These are phyloP conservation scores for Hylomyscus alleni DNA, from an alignment of 2,797 vertebrate species.

Conservation along the genomic window DNA sequence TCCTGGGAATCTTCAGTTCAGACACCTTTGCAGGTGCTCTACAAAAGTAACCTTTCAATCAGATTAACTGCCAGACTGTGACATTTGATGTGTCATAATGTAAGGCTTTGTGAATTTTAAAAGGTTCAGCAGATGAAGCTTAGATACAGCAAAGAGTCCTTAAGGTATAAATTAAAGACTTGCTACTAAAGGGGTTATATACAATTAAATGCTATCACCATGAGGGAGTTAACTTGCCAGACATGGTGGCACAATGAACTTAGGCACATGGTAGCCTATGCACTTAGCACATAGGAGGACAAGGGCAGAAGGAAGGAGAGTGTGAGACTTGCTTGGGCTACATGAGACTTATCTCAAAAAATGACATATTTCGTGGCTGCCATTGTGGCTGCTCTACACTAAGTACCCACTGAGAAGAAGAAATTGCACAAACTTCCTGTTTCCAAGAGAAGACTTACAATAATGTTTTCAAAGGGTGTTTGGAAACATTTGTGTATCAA, in stretches of 20 bases:
- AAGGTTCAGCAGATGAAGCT: slow-evolving; percentile 68
- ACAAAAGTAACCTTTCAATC: slow-evolving; percentile 81
- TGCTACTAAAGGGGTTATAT: neutral
- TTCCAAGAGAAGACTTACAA: neutral
- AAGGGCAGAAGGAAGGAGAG: too few relatives aligned
- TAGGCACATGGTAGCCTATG: neutral
- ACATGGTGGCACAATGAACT: neutral
- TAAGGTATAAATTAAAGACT: slow-evolving; percentile 46
- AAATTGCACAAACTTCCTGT: neutral
- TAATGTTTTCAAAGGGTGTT: neutral
- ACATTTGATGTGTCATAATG: slow-evolving; percentile 83
- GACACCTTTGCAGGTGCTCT: slow-evolving; percentile 81
- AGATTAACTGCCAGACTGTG: slow-evolving; percentile 85
- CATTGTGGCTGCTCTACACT: neutral
- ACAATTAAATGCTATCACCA: neutral
- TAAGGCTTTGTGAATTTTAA: slow-evolving; percentile 78
- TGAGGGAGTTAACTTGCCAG: neutral
- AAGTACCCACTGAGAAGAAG: neutral
- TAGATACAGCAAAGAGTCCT: slow-evolving; percentile 46
- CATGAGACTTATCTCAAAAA: neutral
- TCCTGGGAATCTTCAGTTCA: slow-evolving; percentile 70
- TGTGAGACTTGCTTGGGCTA: neutral
- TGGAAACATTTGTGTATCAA: neutral
- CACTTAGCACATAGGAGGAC: too few relatives aligned
- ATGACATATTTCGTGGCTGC: neutral